Evolutionary conservation across 2,888 invertebrate species (phyloP).

Genomic region (Saturnia pavonia): DNA sequence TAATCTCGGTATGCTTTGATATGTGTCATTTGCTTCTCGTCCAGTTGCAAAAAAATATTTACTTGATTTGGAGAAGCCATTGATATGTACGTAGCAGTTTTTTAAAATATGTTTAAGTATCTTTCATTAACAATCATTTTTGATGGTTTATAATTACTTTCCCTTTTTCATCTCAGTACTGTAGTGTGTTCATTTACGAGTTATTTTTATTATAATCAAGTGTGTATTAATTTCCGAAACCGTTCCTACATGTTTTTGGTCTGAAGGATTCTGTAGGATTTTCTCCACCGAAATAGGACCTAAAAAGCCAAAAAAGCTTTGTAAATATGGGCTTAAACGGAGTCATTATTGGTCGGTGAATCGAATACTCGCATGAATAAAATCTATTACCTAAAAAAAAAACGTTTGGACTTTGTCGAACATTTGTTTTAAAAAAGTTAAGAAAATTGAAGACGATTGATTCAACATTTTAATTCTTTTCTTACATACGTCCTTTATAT

Average conservation of each 20-base stretch:
- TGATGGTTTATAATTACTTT: background rate
- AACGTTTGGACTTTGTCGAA: background rate
- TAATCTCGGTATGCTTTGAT: no score
- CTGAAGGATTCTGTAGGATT: constrained; percentile 38
- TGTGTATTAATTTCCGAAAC: background rate
- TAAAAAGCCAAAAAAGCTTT: constrained; percentile 77
- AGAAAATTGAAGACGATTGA: background rate
- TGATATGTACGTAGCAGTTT: background rate
- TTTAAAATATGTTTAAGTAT: background rate
- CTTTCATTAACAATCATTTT: background rate
- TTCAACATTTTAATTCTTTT: constrained; percentile 1
- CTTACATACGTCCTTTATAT: background rate
- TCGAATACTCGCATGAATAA: constrained; percentile 14
- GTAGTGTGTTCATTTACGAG: background rate
- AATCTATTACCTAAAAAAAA: constrained; percentile 18
- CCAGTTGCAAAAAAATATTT: no score
- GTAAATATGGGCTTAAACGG: constrained; percentile 64
- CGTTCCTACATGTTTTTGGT: constrained; percentile 14
- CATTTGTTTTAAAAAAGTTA: background rate
- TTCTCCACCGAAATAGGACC: constrained; percentile 68
- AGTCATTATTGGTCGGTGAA: constrained; percentile 29
- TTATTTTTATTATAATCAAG: background rate
- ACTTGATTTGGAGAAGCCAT: background rate
- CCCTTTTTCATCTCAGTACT: background rate
- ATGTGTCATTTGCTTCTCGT: no score